These are phyloP conservation scores for Drosophila lacteicornis DNA, from an alignment of 1,140 invertebrate genomes.

Conservation along the genomic window DNA sequence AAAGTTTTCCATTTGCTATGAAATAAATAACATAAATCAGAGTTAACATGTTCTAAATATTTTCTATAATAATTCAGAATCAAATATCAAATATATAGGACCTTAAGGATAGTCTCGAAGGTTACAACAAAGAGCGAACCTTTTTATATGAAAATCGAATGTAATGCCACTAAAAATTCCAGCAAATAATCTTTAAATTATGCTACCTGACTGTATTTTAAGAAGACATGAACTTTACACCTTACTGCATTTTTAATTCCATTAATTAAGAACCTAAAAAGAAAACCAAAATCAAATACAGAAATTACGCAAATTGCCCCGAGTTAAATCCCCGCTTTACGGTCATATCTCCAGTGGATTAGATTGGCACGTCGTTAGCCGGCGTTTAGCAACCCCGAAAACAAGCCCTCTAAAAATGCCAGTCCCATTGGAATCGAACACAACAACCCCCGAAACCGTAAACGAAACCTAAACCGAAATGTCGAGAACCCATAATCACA, in stretches of 20 bases:
- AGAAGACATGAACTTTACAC: background rate
- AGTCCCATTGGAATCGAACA: slow-evolving; percentile 41
- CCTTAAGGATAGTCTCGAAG: no score
- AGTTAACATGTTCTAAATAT: no score
- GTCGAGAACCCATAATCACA: slow-evolving; percentile 42
- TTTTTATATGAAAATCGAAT: no score
- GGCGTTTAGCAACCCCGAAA: slow-evolving; percentile 54
- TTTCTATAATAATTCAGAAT: no score
- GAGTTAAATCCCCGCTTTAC: background rate
- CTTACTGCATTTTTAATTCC: background rate
- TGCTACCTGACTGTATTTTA: no score
- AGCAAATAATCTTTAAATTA: no score
- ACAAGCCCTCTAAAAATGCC: slow-evolving; percentile 20
- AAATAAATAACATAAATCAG: no score
- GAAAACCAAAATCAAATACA: background rate
- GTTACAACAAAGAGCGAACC: no score
- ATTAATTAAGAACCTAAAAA: background rate
- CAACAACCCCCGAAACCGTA: slow-evolving; percentile 49
- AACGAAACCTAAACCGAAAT: slow-evolving; percentile 30
- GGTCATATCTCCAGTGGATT: slow-evolving; percentile 54
- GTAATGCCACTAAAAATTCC: no score
- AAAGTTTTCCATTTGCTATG: no score
- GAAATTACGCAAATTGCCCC: slow-evolving; percentile 18
- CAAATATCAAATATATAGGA: no score
- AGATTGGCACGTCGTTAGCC: slow-evolving; percentile 74